These are phyloP conservation scores for Punctoribates punctum DNA, from an alignment of 2,888 invertebrate species.

Conservation along the genomic window DNA sequence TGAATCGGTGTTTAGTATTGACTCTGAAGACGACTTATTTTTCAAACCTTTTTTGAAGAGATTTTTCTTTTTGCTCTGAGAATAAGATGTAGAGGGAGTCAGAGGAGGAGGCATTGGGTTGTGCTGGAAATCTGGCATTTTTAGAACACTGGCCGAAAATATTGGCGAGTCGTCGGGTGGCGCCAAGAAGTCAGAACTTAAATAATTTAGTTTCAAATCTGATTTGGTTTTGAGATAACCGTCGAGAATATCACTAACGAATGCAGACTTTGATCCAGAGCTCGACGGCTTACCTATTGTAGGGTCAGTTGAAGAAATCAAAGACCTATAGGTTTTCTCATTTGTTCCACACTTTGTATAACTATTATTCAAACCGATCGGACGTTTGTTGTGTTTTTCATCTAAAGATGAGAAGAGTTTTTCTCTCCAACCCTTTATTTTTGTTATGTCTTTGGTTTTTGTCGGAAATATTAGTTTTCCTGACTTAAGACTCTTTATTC, in stretches of 20 bases:
- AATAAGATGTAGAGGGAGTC: background rate
- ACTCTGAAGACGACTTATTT: background rate
- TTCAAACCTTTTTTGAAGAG: background rate
- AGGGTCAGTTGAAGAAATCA: background rate
- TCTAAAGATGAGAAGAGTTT: background rate
- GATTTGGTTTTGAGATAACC: slow-evolving; percentile 1
- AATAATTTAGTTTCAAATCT: slow-evolving; percentile 6
- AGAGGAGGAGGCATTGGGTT: background rate
- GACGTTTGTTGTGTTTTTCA: background rate
- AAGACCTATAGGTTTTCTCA: background rate
- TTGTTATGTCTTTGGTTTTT: slow-evolving; percentile 47
- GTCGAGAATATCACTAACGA: slow-evolving; percentile 19
- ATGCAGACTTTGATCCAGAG: slow-evolving; percentile 1
- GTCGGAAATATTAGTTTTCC: slow-evolving; percentile 45
- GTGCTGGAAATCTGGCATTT: background rate
- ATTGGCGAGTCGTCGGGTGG: slow-evolving; percentile 14
- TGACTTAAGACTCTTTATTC: background rate
- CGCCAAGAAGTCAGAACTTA: background rate
- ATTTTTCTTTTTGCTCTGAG: background rate
- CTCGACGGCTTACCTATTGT: background rate
- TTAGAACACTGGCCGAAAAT: slow-evolving; percentile 1
- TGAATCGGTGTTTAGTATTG: background rate
- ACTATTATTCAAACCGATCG: background rate
- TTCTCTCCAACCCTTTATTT: slow-evolving; percentile 46
- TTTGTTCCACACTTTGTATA: background rate